Evolutionary conservation across 2,113 vertebrate genomes (phyloP).

Genomic region (Canis aureus): DNA sequence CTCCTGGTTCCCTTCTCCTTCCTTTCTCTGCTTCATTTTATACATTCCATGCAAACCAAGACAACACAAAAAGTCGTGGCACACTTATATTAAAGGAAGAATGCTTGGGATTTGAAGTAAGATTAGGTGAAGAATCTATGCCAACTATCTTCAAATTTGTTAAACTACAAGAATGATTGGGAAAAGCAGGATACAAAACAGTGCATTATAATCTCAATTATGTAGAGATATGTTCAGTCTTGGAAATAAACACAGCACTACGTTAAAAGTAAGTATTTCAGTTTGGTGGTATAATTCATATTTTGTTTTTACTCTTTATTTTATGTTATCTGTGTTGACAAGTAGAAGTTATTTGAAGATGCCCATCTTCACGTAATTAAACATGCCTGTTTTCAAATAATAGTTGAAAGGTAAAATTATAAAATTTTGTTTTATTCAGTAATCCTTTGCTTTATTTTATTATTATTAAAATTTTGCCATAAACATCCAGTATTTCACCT

Average conservation of each 20-base stretch:
- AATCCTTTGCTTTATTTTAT: neutral
- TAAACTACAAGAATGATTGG: constrained; percentile 22
- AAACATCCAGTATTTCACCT: neutral
- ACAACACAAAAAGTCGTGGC: neutral
- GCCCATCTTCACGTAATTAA: constrained; percentile 8
- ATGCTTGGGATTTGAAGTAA: constrained; percentile 22
- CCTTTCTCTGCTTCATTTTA: neutral
- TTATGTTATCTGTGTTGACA: constrained; percentile 21
- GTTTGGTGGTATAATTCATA: neutral
- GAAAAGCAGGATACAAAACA: constrained; percentile 23
- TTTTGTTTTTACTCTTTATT: constrained; percentile 52
- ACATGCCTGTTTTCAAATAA: neutral
- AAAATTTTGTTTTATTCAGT: constrained; percentile 19
- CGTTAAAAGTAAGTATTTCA: constrained; percentile 50
- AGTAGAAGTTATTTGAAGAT: constrained; percentile 51
- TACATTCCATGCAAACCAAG: neutral
- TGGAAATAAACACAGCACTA: neutral
- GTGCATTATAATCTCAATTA: neutral
- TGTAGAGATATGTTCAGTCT: constrained; percentile 42
- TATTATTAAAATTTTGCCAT: neutral
- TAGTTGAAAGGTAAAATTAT: constrained; percentile 35
- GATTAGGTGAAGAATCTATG: constrained; percentile 30
- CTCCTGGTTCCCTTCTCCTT: neutral
- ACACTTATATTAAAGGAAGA: constrained; percentile 34
- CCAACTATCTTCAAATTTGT: neutral